phyloP scores from a whole-genome alignment of 2,113 vertebrate species.

The Oreotrochilus melanogaster region DNA sequence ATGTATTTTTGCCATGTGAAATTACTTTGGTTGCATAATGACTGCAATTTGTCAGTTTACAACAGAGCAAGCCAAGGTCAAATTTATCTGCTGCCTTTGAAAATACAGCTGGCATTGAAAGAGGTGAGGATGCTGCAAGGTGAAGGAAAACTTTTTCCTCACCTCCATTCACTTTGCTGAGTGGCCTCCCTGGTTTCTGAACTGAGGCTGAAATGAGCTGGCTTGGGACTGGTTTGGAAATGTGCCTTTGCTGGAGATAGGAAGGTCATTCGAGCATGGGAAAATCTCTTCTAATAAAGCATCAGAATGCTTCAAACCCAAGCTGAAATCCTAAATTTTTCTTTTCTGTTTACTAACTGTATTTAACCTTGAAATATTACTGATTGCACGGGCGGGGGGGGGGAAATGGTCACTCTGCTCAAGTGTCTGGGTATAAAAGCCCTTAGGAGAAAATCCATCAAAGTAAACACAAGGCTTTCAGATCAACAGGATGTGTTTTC shows the following conservation, averaged over 20 bases:
- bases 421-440: not conserved
- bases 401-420: not conserved
- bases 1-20: not conserved
- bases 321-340: not conserved
- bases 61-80: not conserved
- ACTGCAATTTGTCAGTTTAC: not conserved
- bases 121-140: not conserved
- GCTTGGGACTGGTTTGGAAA: not conserved
- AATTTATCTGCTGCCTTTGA: not conserved
- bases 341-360: not conserved
- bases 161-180: not conserved
- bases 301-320: not conserved
- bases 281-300: not conserved
- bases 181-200: not conserved
- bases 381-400: not conserved
- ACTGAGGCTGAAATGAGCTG: not conserved
- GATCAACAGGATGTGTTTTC: fast-evolving
- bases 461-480: not conserved
- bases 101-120: not conserved
- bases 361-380: not conserved
- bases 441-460: not conserved
- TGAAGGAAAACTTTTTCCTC: not conserved
- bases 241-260: not conserved
- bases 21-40: not conserved
- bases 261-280: not conserved